Base-by-base conservation (phyloP, 2,113 vertebrate genomes). In the Oceanodroma tethys region DNA sequence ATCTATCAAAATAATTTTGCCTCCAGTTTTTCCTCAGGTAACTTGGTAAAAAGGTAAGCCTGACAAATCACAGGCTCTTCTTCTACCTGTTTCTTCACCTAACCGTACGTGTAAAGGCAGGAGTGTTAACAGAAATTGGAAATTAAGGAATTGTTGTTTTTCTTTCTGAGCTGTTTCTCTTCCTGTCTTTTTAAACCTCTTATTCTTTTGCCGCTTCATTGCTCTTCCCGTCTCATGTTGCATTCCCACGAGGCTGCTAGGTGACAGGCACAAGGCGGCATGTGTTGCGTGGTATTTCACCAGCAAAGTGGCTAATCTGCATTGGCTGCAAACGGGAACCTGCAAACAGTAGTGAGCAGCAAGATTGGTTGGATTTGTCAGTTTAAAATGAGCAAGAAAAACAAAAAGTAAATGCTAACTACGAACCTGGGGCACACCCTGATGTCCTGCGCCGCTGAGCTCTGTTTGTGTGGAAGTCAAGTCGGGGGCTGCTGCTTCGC, bases 191-290 rank as follows among this genome's bases (percentile, higher is more conserved):
- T 92, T 36, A 86, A 90, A 96, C 67, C 83, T 83, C 55, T 74
- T 56, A 86, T 22, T 89, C 80, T 91, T 89, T 95, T 91, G 95
- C 94, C 18, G 62, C 94, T 96, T 88, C 86, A 25, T 36, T 97
- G 96, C 94, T 75, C 83, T 86, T 91, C 66, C 81, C 15, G 34
- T 40, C 96, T 95, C 94, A 8, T 76, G 29, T 72, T 91, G 94
- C 96, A 95, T 97, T 97, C 96, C 96, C 96, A 84, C 7, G 30
- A 76, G 86, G 93, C 93, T 97, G 95, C 95, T 94, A 88, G 93
- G 95, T 97, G 97, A 97, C 96, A 91, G 89, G 96, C 94, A 87
- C 81, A 88, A 85, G 96, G 91, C 93, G 82, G 81, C 80, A 90
- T 93, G 76, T 94, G 94, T 94, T 96, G 78, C 34, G 3, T 85